phyloP scores from a whole-genome alignment of 2,113 vertebrate species.

The Indicator indicator region DNA sequence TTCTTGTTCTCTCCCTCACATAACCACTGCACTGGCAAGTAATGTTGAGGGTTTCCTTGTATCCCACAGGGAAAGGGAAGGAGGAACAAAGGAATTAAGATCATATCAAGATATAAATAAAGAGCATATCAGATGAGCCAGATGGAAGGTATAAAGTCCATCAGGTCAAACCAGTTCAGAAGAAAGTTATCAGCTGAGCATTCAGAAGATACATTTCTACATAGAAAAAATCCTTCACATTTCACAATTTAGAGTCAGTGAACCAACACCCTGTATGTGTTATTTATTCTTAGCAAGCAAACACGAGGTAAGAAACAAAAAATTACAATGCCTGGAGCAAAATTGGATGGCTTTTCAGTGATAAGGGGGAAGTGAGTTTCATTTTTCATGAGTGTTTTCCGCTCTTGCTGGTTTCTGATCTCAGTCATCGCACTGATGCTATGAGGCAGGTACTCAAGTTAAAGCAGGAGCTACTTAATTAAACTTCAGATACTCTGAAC shows the following conservation, averaged over 20 bases:
- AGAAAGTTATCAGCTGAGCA: background rate
- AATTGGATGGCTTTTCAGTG: background rate
- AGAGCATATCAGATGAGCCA: background rate
- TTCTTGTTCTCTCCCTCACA: background rate
- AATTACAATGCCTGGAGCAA: background rate
- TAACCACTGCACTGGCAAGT: background rate
- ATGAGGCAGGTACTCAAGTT: background rate
- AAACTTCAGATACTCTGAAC: background rate
- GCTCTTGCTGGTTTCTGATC: background rate
- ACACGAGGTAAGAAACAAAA: background rate
- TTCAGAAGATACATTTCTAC: background rate
- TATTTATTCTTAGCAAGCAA: background rate
- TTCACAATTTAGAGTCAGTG: background rate
- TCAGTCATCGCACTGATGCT: background rate
- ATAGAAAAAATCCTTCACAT: background rate
- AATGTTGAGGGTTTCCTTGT: background rate
- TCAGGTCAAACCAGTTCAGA: background rate
- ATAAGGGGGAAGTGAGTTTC: constrained; percentile 12
- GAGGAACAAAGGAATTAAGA: background rate
- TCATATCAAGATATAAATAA: background rate
- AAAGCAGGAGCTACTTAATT: constrained; percentile 12
- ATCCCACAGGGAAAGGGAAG: background rate
- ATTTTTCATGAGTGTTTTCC: constrained; percentile 9
- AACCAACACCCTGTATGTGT: background rate
- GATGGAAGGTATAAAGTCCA: background rate